phyloP scores from a whole-genome alignment of 1,140 invertebrate species.

The Pomacea maculata region DNA sequence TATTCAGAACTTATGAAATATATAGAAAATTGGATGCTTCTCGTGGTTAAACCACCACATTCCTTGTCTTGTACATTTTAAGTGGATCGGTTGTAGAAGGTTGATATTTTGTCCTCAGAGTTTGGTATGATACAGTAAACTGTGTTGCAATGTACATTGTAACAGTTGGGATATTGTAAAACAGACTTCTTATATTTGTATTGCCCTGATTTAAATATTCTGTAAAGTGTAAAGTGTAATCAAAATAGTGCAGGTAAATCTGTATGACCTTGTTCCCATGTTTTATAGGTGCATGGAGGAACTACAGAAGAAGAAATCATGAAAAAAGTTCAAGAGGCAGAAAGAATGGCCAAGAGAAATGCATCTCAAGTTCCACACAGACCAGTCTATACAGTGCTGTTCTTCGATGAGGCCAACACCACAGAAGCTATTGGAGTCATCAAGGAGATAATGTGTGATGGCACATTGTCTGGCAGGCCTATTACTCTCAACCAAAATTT shows the following conservation, averaged over 20 bases:
- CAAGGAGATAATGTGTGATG: constrained; percentile 63
- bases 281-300: constrained; percentile 59
- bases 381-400: constrained; percentile 55
- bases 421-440: constrained; percentile 60
- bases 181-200: too few relatives aligned
- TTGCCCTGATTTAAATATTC: too few relatives aligned
- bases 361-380: constrained; percentile 25
- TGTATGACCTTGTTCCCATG: neutral
- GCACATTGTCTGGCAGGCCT: constrained; percentile 44
- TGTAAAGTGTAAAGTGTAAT: too few relatives aligned
- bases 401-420: constrained; percentile 65
- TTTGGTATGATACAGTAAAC: too few relatives aligned
- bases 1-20: too few relatives aligned
- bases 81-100: too few relatives aligned
- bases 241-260: neutral
- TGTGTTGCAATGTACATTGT: too few relatives aligned
- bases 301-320: constrained; percentile 51
- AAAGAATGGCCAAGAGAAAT: constrained; percentile 44
- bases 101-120: too few relatives aligned
- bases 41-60: too few relatives aligned
- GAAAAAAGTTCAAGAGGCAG: constrained; percentile 50
- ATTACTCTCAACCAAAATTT: constrained; percentile 41
- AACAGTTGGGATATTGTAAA: too few relatives aligned
- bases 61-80: too few relatives aligned
- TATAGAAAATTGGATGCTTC: too few relatives aligned